Conservation (phyloP, 2,113 vertebrate species). For the Forbesichthys agassizii region DNA sequence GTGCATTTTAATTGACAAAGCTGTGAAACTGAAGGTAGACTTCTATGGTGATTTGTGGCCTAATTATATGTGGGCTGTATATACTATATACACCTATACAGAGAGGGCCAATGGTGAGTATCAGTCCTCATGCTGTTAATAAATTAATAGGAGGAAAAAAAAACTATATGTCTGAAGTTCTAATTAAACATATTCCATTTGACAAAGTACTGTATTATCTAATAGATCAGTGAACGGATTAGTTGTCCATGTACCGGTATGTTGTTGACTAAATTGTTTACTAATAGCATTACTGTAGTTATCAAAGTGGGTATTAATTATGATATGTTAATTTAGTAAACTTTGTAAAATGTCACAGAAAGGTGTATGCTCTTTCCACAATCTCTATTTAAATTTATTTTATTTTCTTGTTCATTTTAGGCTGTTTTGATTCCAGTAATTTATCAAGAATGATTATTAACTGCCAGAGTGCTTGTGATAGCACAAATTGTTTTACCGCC, state of each 20-base stretch:
- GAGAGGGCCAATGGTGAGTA: too few species aligned
- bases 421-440: constrained; percentile 46
- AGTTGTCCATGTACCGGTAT: background rate
- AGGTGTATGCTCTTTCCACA: constrained; percentile 15
- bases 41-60: background rate
- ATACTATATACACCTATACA: too few species aligned
- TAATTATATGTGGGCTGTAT: background rate
- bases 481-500: constrained; percentile 29
- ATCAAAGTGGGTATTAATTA: constrained; percentile 14
- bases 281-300: background rate
- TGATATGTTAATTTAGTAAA: constrained; percentile 35
- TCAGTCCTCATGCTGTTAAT: background rate
- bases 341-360: constrained; percentile 14
- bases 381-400: constrained; percentile 26
- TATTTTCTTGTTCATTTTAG: constrained; percentile 37
- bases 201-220: too few species aligned
- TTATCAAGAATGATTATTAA: constrained; percentile 51
- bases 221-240: too few species aligned
- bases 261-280: background rate
- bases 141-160: constrained; percentile 19
- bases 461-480: constrained; percentile 24
- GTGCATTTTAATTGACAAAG: constrained; percentile 11
- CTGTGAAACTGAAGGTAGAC: background rate
- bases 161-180: constrained; percentile 23
- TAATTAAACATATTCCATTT: background rate